phyloP scores from a whole-genome alignment of 2,113 vertebrate genomes.

The Sceloporus undulatus region DNA sequence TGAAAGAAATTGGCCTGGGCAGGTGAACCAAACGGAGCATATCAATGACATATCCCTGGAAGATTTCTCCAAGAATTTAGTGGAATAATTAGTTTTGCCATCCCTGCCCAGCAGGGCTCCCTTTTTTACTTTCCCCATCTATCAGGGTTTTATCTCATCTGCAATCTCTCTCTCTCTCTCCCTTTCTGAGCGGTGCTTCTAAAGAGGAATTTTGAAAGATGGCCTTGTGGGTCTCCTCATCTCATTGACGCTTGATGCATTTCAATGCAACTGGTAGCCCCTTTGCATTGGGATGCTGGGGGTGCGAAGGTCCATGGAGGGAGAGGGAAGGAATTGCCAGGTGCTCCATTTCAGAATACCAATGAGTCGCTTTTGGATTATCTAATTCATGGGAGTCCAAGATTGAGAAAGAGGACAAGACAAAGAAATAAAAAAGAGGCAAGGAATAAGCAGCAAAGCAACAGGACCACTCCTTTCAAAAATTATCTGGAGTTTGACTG shows the following conservation, averaged over 20 bases:
- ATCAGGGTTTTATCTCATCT: conserved; percentile 72
- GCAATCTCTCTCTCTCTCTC: conserved; percentile 50
- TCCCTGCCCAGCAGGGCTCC: conserved; percentile 64
- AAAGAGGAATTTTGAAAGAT: conserved; percentile 71
- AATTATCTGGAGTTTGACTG: too few relatives aligned
- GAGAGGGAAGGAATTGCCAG: conserved; percentile 65
- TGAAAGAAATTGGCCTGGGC: conserved; percentile 51
- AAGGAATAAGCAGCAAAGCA: too few relatives aligned
- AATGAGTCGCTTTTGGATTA: conserved; percentile 73
- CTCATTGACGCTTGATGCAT: conserved; percentile 71
- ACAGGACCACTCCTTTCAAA: too few relatives aligned
- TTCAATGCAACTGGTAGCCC: conserved; percentile 74
- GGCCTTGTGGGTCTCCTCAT: conserved; percentile 76
- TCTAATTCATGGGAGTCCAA: conserved; percentile 78
- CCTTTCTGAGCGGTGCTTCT: conserved; percentile 50
- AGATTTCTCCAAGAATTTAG: conserved; percentile 74
- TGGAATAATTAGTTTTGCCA: conserved; percentile 76
- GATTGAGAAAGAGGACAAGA: conserved; percentile 72
- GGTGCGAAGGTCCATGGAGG: neutral
- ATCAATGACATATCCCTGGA: conserved; percentile 68
- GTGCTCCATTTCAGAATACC: conserved; percentile 70
- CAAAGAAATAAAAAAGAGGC: conserved; percentile 66
- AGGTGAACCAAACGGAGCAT: conserved; percentile 61
- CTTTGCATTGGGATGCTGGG: conserved; percentile 71
- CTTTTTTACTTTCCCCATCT: conserved; percentile 29